Conservation (phyloP, 2,113 vertebrate genomes). For the Elachura formosa region DNA sequence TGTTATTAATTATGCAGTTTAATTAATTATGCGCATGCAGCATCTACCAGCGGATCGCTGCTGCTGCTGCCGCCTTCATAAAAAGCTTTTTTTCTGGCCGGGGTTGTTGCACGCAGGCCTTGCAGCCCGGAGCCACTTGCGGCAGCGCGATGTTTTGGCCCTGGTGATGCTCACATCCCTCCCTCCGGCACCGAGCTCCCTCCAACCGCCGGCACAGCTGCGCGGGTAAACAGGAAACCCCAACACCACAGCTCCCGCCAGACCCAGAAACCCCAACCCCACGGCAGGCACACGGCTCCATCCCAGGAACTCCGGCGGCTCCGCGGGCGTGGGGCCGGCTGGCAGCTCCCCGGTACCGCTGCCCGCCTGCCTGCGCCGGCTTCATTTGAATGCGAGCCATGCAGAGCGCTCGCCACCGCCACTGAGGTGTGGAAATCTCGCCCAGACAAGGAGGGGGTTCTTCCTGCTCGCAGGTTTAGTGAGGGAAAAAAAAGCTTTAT, state of each 20-base stretch:
- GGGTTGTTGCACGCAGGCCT: neutral
- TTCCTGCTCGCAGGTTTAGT: neutral
- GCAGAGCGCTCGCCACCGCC: conserved; percentile 21
- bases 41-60: conserved; percentile 43
- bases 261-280: neutral
- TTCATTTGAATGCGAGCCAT: conserved; percentile 44
- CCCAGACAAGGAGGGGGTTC: neutral
- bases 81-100: neutral
- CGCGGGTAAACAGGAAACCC: conserved; percentile 72
- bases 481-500: neutral
- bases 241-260: neutral
- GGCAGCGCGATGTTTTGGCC: neutral
- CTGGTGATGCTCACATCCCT: neutral
- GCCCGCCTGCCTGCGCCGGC: neutral
- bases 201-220: conserved; percentile 44
- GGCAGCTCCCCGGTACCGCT: neutral
- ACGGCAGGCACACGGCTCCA: neutral
- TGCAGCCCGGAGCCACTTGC: neutral
- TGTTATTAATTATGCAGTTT: conserved; percentile 59
- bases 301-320: neutral
- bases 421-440: conserved; percentile 35
- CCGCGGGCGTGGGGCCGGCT: neutral
- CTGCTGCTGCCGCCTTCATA: neutral
- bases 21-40: conserved; percentile 65
- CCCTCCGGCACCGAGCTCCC: neutral